Percentiles rank a stretch among this genome's conserved stretches.
phyloP scores from a whole-genome alignment of 1,140 invertebrate genomes.

The Panonychus citri region DNA sequence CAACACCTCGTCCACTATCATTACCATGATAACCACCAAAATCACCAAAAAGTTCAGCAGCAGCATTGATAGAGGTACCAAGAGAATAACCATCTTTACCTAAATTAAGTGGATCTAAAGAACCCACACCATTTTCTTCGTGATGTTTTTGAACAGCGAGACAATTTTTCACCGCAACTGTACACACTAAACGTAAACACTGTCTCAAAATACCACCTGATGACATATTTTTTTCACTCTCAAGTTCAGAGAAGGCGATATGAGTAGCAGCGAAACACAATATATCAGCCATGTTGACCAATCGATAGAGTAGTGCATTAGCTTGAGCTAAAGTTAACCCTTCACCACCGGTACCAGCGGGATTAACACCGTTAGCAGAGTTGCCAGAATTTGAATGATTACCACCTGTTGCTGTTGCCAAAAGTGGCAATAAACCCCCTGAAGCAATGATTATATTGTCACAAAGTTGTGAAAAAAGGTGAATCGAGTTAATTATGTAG shows the following conservation, averaged over 20 bases:
- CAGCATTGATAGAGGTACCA: constrained; percentile 3
- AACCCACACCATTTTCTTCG: not conserved
- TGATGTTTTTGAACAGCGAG: constrained; percentile 24
- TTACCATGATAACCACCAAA: not conserved
- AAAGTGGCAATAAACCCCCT: constrained; percentile 77
- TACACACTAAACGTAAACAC: constrained; percentile 86
- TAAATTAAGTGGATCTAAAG: not conserved
- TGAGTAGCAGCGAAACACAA: constrained; percentile 84
- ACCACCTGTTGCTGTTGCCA: constrained; percentile 67
- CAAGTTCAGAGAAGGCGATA: constrained; percentile 85
- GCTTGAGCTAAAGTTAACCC: constrained; percentile 7
- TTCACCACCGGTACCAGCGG: not conserved
- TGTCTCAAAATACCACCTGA: constrained; percentile 90
- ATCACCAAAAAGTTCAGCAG: constrained; percentile 6
- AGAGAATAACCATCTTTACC: not conserved
- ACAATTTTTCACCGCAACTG: constrained; percentile 90
- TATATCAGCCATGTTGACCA: constrained; percentile 95
- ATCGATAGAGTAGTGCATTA: constrained; percentile 64
- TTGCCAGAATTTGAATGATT: not conserved
- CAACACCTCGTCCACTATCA: not conserved
- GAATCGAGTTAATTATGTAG: constrained; percentile 96
- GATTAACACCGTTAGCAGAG: not conserved
- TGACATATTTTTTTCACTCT: constrained; percentile 99
- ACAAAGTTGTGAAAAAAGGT: constrained; percentile 91
- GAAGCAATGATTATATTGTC: constrained; percentile 98